Evolutionary conservation across 2,113 vertebrate species (phyloP), one percentile per base, ranked within the genome.

Genomic region (Lamprologus callipterus): DNA sequence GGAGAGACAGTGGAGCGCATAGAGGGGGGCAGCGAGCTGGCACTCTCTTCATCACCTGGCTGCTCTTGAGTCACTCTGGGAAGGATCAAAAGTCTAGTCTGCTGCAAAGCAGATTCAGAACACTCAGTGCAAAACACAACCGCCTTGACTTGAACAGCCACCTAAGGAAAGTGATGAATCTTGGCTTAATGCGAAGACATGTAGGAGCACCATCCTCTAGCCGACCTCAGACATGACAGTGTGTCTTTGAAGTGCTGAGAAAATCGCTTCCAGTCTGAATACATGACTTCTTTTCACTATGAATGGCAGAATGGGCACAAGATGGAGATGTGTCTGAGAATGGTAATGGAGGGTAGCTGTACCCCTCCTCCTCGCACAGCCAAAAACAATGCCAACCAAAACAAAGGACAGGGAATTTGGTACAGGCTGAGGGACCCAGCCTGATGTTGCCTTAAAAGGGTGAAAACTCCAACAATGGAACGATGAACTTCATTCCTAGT

Each of bases 41-140:
- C 93, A 93, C 94, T 85, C 91, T 91, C 89, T 94, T 85, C 91
- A 94, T 95, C 95, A 95, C 94, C 94, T 94, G 90, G 87, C 68
- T 85, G 78, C 31, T 82, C 89, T 89, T 89, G 89, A 94, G 40
- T 92, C 88, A 90, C 47, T 86, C 79, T 83, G 54, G 13, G 54
- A 82, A 87, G 68, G 85, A 91, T 92, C 86, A 86, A 37, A 78
- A 33, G 84, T 88, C 81, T 89, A 87, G 49, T 54, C 49, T 33
- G 6, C 47, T 83, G 91, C 82, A 78, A 82, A 83, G 37, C 13
- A 84, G 80, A 85, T 40, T 85, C 78, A 85, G 23, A 86, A 82
- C n/a, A 55, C 53, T 33, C 45, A 14, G 63, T 35, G 42, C 60
- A 63, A 78, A 91, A 79, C 80, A 82, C 16, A 53, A 80, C 75